A percentile compares a stretch with the other conserved stretches of the same genome.
Evolutionary conservation across 2,113 vertebrate genomes (phyloP).

Genomic region (Sinocyclocheilus grahami): DNA sequence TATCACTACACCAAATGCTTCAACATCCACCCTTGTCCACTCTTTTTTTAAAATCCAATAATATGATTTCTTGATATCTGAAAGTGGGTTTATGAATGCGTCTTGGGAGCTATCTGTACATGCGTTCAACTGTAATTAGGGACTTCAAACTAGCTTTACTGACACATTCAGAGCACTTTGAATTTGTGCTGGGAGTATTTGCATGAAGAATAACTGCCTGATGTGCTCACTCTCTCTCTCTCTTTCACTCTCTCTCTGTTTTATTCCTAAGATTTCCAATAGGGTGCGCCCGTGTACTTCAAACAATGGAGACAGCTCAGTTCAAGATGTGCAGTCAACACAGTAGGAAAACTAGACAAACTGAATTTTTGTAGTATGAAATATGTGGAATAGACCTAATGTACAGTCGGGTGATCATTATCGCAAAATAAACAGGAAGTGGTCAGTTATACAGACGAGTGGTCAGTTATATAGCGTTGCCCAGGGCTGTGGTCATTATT

Average conservation of each 20-base stretch:
- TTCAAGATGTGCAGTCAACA: slow-evolving; percentile 48
- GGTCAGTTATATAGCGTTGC: background rate
- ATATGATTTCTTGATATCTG: slow-evolving; percentile 47
- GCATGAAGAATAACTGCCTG: slow-evolving; percentile 64
- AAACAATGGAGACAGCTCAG: slow-evolving; percentile 41
- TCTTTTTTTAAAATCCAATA: background rate
- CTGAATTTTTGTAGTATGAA: background rate
- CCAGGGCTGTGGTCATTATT: background rate
- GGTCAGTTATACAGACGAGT: background rate
- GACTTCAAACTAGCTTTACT: slow-evolving; percentile 62
- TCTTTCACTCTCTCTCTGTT: slow-evolving; percentile 49
- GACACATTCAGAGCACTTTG: slow-evolving; percentile 26
- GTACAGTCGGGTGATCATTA: background rate
- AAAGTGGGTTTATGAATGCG: slow-evolving; percentile 35
- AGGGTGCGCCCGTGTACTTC: slow-evolving; percentile 72
- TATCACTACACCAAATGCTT: background rate
- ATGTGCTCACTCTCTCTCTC: slow-evolving; percentile 37
- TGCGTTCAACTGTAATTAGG: slow-evolving; percentile 69
- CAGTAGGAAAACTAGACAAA: slow-evolving; percentile 37
- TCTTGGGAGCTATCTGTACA: slow-evolving; percentile 31
- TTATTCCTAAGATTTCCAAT: slow-evolving; percentile 57
- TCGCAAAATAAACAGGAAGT: slow-evolving; percentile 4
- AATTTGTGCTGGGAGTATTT: slow-evolving; percentile 63
- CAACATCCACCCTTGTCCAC: background rate
- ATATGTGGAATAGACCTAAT: background rate